These are phyloP conservation scores for Cyanocitta stelleri DNA, from an alignment of 2,113 vertebrate genomes.

Conservation along the genomic window DNA sequence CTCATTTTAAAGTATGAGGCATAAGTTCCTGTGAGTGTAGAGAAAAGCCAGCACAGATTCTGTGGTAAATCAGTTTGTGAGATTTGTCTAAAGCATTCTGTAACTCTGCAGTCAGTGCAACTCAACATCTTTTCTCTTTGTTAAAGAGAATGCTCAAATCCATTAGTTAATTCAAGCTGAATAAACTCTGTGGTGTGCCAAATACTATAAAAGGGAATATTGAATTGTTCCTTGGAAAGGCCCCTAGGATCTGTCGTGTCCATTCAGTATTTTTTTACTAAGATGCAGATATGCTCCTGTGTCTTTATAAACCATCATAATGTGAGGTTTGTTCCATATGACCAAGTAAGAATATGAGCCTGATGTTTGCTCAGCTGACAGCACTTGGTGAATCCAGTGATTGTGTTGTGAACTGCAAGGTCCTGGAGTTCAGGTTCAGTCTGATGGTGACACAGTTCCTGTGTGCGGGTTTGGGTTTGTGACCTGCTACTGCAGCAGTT, in stretches of 20 bases:
- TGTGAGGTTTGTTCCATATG: background rate
- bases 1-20: background rate
- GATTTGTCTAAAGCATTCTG: background rate
- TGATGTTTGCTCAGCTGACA: background rate
- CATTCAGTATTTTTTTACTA: background rate
- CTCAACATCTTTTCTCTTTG: slow-evolving; percentile 27
- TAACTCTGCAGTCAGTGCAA: slow-evolving; percentile 2
- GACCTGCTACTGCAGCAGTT: background rate
- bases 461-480: background rate
- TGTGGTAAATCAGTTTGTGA: background rate
- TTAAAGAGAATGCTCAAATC: slow-evolving; percentile 37
- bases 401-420: background rate
- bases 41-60: background rate
- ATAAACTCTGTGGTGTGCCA: slow-evolving; percentile 54
- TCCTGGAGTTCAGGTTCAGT: background rate
- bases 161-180: slow-evolving; percentile 67
- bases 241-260: slow-evolving; percentile 37
- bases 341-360: background rate
- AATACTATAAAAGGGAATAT: slow-evolving; percentile 55
- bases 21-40: background rate
- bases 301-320: background rate
- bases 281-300: background rate
- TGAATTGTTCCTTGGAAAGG: slow-evolving; percentile 50
- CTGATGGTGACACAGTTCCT: background rate
- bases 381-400: background rate